These are phyloP conservation scores for Trichogramma evanescens DNA, from an alignment of 2,888 invertebrate genomes.

Conservation along the genomic window DNA sequence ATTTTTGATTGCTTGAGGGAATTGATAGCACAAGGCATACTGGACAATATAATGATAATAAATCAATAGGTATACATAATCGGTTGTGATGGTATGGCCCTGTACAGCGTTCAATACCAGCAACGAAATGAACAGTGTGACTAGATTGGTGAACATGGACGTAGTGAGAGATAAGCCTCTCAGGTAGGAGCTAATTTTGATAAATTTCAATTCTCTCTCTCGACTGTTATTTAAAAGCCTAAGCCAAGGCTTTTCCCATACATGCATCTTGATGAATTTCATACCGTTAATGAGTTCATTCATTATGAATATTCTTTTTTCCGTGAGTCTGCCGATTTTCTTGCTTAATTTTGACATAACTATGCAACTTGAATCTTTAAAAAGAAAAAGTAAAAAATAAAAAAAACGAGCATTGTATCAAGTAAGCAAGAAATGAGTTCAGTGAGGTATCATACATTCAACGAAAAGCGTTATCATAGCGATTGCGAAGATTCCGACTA, in stretches of 20 bases:
- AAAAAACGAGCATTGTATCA: no score
- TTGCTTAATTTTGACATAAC: constrained; percentile 45
- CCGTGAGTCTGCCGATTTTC: constrained; percentile 52
- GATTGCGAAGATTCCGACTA: constrained; percentile 57
- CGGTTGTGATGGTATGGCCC: constrained; percentile 50
- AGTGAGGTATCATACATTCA: constrained; percentile 41
- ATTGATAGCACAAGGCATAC: constrained; percentile 58
- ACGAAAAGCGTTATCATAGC: constrained; percentile 48
- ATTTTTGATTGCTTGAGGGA: constrained; percentile 55
- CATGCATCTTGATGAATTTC: constrained; percentile 78
- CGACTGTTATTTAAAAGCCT: constrained; percentile 59
- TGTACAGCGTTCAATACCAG: constrained; percentile 62
- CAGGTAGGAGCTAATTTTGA: constrained; percentile 59
- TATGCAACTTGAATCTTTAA: constrained; percentile 45
- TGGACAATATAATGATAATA: constrained; percentile 70
- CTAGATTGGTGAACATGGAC: constrained; percentile 74
- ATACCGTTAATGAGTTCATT: constrained; percentile 72
- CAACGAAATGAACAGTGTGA: constrained; percentile 74
- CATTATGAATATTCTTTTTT: constrained; percentile 71
- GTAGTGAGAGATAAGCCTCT: constrained; percentile 57
- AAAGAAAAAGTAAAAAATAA: not conserved
- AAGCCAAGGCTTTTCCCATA: constrained; percentile 74
- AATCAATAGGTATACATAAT: constrained; percentile 67
- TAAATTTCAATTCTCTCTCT: constrained; percentile 62
- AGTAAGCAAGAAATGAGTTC: no score